Evolutionary conservation across 2,113 vertebrate genomes (phyloP).

Genomic region (Prunella fulvescens): DNA sequence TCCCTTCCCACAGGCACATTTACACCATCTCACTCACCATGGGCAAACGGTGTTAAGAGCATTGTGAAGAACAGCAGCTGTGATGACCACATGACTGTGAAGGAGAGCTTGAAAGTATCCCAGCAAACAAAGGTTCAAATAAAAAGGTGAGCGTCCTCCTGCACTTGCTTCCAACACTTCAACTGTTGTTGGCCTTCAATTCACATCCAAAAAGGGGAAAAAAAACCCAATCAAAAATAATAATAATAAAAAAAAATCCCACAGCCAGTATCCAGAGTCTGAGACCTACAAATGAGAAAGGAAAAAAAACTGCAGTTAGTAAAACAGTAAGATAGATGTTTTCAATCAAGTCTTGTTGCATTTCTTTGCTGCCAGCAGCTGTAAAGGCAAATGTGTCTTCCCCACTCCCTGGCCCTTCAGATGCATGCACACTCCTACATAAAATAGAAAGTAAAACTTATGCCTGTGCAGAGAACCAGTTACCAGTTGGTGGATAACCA

Average conservation of each 20-base stretch:
- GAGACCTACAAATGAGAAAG: slow-evolving; percentile 66
- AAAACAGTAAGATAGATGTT: neutral
- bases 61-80: slow-evolving; percentile 84
- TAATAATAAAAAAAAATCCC: slow-evolving; percentile 9
- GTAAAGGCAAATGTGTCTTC: neutral
- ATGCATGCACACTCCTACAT: neutral
- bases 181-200: slow-evolving; percentile 16
- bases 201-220: slow-evolving; percentile 10
- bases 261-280: slow-evolving; percentile 62
- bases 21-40: slow-evolving; percentile 77
- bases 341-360: neutral
- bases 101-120: slow-evolving; percentile 65
- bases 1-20: neutral
- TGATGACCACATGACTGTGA: slow-evolving; percentile 89
- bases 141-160: slow-evolving; percentile 62
- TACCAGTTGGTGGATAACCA: neutral
- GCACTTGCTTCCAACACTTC: slow-evolving; percentile 42
- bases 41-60: slow-evolving; percentile 79
- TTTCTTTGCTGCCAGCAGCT: slow-evolving; percentile 23
- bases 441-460: neutral
- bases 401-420: neutral
- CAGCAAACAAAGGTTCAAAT: slow-evolving; percentile 65
- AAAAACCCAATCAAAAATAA: neutral
- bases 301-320: slow-evolving; percentile 25
- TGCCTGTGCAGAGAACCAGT: neutral